phyloP scores from a whole-genome alignment of 2,113 vertebrate genomes.

The Phalacrocorax pelagicus region DNA sequence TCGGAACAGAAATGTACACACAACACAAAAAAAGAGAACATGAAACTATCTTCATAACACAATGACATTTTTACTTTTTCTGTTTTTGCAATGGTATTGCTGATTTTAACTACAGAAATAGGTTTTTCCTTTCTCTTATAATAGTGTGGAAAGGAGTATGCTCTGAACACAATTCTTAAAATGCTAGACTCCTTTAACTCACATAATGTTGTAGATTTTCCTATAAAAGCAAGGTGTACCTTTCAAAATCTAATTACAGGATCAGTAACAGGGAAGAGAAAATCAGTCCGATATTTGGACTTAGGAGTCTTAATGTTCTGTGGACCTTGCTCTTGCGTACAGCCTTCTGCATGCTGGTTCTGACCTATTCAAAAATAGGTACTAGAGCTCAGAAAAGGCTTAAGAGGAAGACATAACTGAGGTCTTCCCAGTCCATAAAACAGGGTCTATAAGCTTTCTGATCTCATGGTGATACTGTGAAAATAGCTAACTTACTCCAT shows the following conservation, averaged over 20 bases:
- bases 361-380: neutral
- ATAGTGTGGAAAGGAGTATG: neutral
- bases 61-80: neutral
- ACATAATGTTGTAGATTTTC: accelerated
- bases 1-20: neutral
- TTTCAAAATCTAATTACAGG: neutral
- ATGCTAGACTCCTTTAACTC: neutral
- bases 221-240: neutral
- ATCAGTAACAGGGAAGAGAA: neutral
- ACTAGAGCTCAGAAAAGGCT: neutral
- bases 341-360: neutral
- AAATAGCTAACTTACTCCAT: neutral
- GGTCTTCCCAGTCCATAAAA: neutral
- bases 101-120: neutral
- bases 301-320: neutral
- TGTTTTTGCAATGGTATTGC: neutral
- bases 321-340: accelerated
- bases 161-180: neutral
- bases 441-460: neutral
- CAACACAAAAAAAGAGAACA: neutral
- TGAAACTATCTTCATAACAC: neutral
- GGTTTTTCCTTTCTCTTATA: neutral
- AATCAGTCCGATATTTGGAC: neutral
- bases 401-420: neutral
- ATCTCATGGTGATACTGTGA: neutral